These are phyloP conservation scores for Chaunax sp. DNA, from an alignment of 2,797 vertebrate species.

Conservation along the genomic window DNA sequence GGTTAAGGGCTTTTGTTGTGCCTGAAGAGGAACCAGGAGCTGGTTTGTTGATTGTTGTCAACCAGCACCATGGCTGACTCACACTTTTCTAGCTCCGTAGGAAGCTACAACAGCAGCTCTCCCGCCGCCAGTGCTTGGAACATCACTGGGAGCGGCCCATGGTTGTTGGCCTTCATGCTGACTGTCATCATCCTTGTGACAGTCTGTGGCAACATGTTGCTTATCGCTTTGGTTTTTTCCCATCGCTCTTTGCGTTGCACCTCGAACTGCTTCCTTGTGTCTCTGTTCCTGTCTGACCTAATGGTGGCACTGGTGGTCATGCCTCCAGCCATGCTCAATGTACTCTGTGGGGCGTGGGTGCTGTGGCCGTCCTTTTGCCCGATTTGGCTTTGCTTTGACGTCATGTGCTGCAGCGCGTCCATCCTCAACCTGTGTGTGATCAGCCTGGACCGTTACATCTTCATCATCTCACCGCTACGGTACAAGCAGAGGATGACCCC, in stretches of 20 bases:
- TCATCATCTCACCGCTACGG: slow-evolving; percentile 94
- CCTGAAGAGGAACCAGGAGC: slow-evolving; percentile 27
- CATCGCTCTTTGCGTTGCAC: slow-evolving; percentile 96
- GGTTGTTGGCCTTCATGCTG: slow-evolving; percentile 89
- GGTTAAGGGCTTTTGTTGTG: background rate
- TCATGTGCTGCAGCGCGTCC: slow-evolving; percentile 99
- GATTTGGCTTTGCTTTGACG: slow-evolving; percentile 95
- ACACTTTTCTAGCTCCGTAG: slow-evolving; percentile 53
- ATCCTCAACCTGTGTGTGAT: slow-evolving; percentile 98
- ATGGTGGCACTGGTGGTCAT: slow-evolving; percentile 98
- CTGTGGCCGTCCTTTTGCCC: slow-evolving; percentile 90
- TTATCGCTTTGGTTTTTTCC: slow-evolving; percentile 91
- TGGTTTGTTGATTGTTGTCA: slow-evolving; percentile 20
- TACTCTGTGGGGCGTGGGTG: slow-evolving; percentile 93
- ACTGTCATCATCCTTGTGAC: slow-evolving; percentile 93
- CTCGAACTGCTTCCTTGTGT: slow-evolving; percentile 97
- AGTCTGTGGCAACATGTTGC: slow-evolving; percentile 88
- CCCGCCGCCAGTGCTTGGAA: slow-evolving; percentile 76
- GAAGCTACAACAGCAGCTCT: slow-evolving; percentile 71
- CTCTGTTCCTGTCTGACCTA: slow-evolving; percentile 95
- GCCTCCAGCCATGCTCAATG: slow-evolving; percentile 97
- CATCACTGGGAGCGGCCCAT: slow-evolving; percentile 84
- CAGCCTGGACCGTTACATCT: slow-evolving; percentile 96
- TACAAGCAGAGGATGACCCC: slow-evolving; percentile 97
- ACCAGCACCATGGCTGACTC: slow-evolving; percentile 71